Evolutionary conservation across 2,888 invertebrate species (phyloP).

Genomic region (Glaucopsyche alexis): DNA sequence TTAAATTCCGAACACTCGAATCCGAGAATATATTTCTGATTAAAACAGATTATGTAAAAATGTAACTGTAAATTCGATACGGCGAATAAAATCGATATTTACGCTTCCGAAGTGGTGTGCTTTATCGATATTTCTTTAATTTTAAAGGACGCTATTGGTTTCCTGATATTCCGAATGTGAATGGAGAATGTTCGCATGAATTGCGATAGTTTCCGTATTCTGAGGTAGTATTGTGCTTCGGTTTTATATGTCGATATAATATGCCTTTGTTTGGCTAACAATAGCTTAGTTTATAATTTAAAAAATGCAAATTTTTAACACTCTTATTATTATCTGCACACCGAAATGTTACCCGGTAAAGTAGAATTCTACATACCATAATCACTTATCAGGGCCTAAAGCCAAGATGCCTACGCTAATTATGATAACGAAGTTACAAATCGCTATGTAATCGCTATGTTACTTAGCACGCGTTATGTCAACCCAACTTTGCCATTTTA

Average conservation of each 20-base stretch:
- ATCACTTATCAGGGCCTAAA: too few species aligned
- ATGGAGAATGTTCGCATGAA: background rate
- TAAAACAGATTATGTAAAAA: constrained; percentile 28
- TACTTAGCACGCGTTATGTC: too few species aligned
- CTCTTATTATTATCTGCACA: too few species aligned
- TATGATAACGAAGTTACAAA: too few species aligned
- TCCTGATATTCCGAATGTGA: background rate
- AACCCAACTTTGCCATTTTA: too few species aligned
- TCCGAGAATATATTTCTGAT: constrained; percentile 22
- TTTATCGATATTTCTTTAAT: background rate
- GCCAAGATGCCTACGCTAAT: too few species aligned
- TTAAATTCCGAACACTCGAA: constrained; percentile 23
- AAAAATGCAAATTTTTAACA: too few species aligned
- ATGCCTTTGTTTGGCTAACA: background rate
- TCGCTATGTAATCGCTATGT: too few species aligned
- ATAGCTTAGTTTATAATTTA: too few species aligned
- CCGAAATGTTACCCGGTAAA: too few species aligned
- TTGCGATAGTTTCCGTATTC: background rate
- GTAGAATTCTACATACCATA: too few species aligned
- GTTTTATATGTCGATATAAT: background rate
- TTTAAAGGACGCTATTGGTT: background rate
- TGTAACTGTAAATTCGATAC: constrained; percentile 19
- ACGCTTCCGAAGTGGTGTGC: constrained; percentile 25
- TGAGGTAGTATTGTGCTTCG: background rate
- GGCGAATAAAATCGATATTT: constrained; percentile 31